These are phyloP conservation scores for Anastrepha ludens DNA, from an alignment of 1,140 invertebrate genomes.

Conservation along the genomic window DNA sequence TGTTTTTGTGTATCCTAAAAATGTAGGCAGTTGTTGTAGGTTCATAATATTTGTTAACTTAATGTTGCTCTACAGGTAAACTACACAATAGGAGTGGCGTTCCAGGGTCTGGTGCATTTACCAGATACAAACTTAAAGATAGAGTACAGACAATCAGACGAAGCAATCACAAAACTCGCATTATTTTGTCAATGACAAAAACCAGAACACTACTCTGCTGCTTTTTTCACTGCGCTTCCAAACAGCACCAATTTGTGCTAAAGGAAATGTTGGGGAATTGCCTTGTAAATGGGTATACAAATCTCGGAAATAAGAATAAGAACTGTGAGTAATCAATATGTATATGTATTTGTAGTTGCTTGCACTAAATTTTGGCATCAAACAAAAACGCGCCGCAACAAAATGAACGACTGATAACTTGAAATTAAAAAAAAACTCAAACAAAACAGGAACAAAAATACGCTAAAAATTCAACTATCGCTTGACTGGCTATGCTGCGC, in stretches of 20 bases:
- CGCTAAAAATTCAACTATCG: neutral
- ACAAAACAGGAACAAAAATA: neutral
- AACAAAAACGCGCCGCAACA: slow-evolving; percentile 33
- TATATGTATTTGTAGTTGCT: neutral
- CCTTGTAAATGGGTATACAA: slow-evolving; percentile 15
- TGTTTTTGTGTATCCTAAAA: neutral
- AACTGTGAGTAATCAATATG: neutral
- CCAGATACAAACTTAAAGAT: neutral
- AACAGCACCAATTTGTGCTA: neutral
- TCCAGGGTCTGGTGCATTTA: slow-evolving; percentile 4
- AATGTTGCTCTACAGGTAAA: slow-evolving; percentile 5
- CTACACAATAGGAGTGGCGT: neutral
- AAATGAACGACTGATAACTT: slow-evolving; percentile 18
- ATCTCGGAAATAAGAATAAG: slow-evolving; percentile 19
- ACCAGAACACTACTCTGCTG: neutral
- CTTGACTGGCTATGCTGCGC: slow-evolving; percentile 2
- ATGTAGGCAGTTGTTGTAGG: neutral
- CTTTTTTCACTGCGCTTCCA: neutral
- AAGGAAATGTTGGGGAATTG: neutral
- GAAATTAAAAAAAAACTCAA: neutral
- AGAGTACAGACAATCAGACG: neutral
- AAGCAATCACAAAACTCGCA: slow-evolving; percentile 10
- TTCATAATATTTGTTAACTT: slow-evolving; percentile 8
- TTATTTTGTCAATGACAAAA: slow-evolving; percentile 27
- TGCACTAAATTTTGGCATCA: slow-evolving; percentile 49